These are phyloP conservation scores for Threskiornis aethiopicus DNA, from an alignment of 2,797 vertebrate genomes.

Conservation along the genomic window DNA sequence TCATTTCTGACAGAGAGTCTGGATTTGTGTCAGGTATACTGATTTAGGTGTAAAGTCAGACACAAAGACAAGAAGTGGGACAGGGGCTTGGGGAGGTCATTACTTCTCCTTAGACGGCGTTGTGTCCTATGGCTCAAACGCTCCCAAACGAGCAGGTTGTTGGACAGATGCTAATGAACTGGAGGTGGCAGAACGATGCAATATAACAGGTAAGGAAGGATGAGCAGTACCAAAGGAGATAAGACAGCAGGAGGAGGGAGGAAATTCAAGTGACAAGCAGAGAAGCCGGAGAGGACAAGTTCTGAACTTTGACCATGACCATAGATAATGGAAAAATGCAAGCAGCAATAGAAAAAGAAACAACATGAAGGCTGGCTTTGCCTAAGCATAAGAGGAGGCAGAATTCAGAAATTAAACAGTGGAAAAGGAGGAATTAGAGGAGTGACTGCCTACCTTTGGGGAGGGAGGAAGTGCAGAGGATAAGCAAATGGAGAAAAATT, in stretches of 20 bases:
- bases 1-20: neutral
- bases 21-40: neutral
- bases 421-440: neutral
- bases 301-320: neutral
- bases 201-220: neutral
- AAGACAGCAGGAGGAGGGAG: neutral
- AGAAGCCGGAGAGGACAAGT: neutral
- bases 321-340: neutral
- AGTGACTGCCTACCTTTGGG: neutral
- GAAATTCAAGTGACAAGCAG: neutral
- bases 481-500: neutral
- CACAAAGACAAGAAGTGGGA: neutral
- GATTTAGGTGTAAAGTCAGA: neutral
- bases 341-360: neutral
- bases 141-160: neutral
- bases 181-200: neutral
- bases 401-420: neutral
- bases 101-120: neutral
- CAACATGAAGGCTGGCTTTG: neutral
- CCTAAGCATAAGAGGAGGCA: neutral
- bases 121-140: neutral
- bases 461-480: neutral
- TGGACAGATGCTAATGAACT: neutral
- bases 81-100: neutral
- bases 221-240: neutral